Evolutionary conservation across 1,140 invertebrate species (phyloP), one percentile per base, ranked within the genome.

Genomic region (Magallana angulata): DNA sequence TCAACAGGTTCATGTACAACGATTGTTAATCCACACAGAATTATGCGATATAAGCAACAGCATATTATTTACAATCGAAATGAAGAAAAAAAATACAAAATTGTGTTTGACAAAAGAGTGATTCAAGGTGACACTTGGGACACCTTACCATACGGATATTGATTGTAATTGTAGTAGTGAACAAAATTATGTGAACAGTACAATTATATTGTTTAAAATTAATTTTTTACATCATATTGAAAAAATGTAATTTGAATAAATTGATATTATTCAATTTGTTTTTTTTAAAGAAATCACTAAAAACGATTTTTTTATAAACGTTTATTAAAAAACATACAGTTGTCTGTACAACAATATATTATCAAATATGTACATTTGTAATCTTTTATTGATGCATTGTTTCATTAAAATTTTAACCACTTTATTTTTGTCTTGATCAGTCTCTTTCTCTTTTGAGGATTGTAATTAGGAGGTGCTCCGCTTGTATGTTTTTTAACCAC

Each of bases 91-190:
- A 6, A 89, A 36, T 87, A 87, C n/a, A 82, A 84, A 62, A 84
- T 87, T 14, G 86, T 89, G 9, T 89, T 89, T 57, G 82, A 36
- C 18, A 90, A 90, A 80, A 56, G 90, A 59, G 87, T 82, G 16
- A 89, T 82, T 84, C 60, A 57, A 36, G 0, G 24, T 48, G 48
- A 82, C 57, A 85, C 59, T 57, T 62, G 48, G 57, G 86, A 89
- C 59, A 87, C 88, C n/a, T 68, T 87, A 68, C 88, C 88, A 1
- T 89, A 87, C 30, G 88, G 88, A 82, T 87, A 85, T 85, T 85
- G 64, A 85, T 76, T 80, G 36, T 48, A 0, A 48, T 48, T 48
- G 36, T 48, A 48, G 36, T 48, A 48, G 36, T 48, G 36, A 48
- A 48, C 36, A 48, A 48, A 48, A 48, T 48, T 4, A 48, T 48